These are phyloP conservation scores for Leptinotarsa texana DNA, from an alignment of 1,140 invertebrate species.

Conservation along the genomic window DNA sequence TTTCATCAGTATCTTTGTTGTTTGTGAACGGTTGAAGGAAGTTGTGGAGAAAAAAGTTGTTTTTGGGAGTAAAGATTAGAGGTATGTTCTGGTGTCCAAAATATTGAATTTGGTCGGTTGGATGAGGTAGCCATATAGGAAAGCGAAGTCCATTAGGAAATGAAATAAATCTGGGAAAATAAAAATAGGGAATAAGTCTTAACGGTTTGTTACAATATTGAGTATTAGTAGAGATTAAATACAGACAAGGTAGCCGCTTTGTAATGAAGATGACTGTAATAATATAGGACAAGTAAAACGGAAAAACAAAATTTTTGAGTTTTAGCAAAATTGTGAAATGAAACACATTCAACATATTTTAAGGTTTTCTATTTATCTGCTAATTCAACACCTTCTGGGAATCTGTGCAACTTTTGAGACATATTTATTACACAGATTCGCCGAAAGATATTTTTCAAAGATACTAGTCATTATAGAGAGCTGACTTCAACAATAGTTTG, in stretches of 20 bases:
- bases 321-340: too few species aligned
- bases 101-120: constrained; percentile 17
- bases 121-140: constrained; percentile 31
- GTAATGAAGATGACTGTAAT: too few species aligned
- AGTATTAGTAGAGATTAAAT: constrained; percentile 10
- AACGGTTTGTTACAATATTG: background rate
- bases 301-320: too few species aligned
- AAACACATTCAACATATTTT: too few species aligned
- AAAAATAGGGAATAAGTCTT: constrained; percentile 2
- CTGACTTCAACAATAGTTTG: too few species aligned
- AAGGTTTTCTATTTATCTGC: too few species aligned
- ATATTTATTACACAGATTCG: too few species aligned
- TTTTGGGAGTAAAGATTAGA: constrained; percentile 20
- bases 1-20: background rate
- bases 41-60: constrained; percentile 15
- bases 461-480: too few species aligned
- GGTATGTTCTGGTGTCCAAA: constrained; percentile 15
- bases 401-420: too few species aligned
- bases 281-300: too few species aligned
- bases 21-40: background rate
- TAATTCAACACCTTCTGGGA: too few species aligned
- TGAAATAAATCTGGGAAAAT: constrained; percentile 33
- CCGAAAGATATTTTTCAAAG: too few species aligned
- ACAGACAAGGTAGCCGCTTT: background rate
- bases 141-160: constrained; percentile 33